Percentiles rank a stretch among this genome's conserved stretches.
Evolutionary conservation across 2,888 invertebrate genomes (phyloP).

Genomic region (Hemithea aestivaria): DNA sequence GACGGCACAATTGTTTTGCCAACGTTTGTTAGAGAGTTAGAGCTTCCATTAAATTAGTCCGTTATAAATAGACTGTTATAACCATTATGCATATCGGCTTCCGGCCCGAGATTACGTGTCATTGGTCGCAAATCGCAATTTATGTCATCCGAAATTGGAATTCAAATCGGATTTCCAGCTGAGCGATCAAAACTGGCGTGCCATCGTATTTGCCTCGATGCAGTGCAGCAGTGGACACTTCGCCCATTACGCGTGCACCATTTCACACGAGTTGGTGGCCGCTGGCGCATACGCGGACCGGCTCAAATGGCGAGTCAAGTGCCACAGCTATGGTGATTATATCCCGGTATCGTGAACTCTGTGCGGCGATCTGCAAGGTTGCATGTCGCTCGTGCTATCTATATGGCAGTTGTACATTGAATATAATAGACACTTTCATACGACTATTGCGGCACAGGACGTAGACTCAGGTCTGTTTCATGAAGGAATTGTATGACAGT

Average conservation of each 20-base stretch:
- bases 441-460: too few species aligned
- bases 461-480: too few species aligned
- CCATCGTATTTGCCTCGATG: conserved; percentile 5
- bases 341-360: too few species aligned
- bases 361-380: too few species aligned
- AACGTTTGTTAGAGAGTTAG: conserved; percentile 1
- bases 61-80: conserved; percentile 10
- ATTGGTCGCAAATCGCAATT: conserved; percentile 6
- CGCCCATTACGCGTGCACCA: conserved; percentile 5
- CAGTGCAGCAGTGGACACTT: conserved; percentile 3
- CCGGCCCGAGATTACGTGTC: conserved; percentile 7
- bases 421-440: too few species aligned
- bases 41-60: conserved; percentile 9
- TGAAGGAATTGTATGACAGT: too few species aligned
- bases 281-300: conserved; percentile 2
- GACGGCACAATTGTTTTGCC: conserved; percentile 11
- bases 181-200: conserved; percentile 11
- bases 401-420: too few species aligned
- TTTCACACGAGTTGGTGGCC: conserved; percentile 4
- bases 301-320: conserved; percentile 4
- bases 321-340: neutral
- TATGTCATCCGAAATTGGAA: conserved; percentile 15
- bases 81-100: conserved; percentile 1
- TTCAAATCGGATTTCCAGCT: conserved; percentile 14
- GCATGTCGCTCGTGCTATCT: too few species aligned